These are phyloP conservation scores for Eupithecia pulchellata DNA, from an alignment of 2,888 invertebrate species.

Conservation along the genomic window DNA sequence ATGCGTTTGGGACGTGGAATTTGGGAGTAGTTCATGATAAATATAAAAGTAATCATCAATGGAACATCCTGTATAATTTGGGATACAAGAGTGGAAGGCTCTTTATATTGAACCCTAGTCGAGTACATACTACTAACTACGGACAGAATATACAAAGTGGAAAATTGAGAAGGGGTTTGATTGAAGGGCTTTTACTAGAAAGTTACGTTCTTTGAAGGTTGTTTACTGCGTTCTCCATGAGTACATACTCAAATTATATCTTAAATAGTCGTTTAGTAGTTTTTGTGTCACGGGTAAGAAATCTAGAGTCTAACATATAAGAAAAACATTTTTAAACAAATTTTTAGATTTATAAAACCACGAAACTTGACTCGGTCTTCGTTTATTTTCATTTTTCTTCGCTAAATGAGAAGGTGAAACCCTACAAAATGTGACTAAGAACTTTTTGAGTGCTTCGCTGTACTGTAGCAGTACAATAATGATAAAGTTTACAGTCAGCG, in stretches of 20 bases:
- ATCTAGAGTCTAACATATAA: too few relatives aligned
- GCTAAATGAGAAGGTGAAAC: neutral
- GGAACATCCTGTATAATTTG: slow-evolving; percentile 2
- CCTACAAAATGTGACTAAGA: neutral
- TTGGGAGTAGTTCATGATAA: neutral
- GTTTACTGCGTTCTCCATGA: neutral
- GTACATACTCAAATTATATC: neutral
- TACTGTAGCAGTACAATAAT: too few relatives aligned
- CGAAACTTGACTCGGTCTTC: neutral
- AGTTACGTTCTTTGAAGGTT: neutral
- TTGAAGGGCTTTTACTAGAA: neutral
- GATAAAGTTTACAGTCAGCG: too few relatives aligned
- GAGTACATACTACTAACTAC: slow-evolving; percentile 4
- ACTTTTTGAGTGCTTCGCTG: too few relatives aligned
- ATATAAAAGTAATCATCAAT: neutral
- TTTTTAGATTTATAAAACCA: neutral
- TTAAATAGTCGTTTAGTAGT: too few relatives aligned
- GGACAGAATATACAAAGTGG: slow-evolving; percentile 4
- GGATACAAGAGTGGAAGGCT: neutral
- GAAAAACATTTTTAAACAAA: too few relatives aligned
- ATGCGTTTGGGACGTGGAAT: neutral
- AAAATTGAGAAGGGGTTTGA: slow-evolving; percentile 8
- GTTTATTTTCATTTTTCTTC: too few relatives aligned
- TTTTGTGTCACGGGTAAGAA: too few relatives aligned
- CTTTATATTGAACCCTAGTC: slow-evolving; percentile 1